Conservation (phyloP, 2,888 invertebrate species). For the Epistrophe grossulariae region DNA sequence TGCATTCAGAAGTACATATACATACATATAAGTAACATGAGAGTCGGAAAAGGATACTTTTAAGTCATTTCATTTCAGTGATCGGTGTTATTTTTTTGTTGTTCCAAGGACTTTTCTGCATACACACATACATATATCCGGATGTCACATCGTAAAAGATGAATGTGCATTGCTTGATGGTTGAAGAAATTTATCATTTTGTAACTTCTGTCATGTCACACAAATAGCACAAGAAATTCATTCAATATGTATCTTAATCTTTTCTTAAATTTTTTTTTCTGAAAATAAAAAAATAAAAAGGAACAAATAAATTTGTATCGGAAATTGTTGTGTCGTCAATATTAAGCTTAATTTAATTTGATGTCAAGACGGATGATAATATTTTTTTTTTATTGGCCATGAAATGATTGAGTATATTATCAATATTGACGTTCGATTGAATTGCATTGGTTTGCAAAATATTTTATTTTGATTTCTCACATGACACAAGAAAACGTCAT, state of each 20-base stretch:
- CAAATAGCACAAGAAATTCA: background rate
- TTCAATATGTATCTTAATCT: constrained; percentile 11
- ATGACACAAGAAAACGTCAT: background rate
- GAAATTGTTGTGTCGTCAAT: background rate
- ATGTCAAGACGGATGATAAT: background rate
- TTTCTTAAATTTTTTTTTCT: background rate
- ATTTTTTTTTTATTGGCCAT: background rate
- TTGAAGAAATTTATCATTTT: constrained; percentile 16
- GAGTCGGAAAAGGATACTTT: constrained; percentile 2
- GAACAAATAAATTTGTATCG: background rate
- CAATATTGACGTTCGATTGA: background rate
- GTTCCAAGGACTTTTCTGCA: background rate
- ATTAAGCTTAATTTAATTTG: background rate
- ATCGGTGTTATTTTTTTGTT: constrained; percentile 1
- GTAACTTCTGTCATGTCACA: background rate
- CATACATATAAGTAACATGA: background rate
- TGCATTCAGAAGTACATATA: background rate
- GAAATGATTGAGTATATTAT: background rate
- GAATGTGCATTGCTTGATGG: background rate
- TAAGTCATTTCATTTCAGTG: constrained; percentile 18
- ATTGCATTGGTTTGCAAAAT: background rate
- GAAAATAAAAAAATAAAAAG: background rate
- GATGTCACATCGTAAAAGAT: constrained; percentile 8
- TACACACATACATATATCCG: background rate
- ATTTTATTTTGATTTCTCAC: background rate